Conservation (phyloP, 1,140 invertebrate genomes). For the Babylonia areolata region DNA sequence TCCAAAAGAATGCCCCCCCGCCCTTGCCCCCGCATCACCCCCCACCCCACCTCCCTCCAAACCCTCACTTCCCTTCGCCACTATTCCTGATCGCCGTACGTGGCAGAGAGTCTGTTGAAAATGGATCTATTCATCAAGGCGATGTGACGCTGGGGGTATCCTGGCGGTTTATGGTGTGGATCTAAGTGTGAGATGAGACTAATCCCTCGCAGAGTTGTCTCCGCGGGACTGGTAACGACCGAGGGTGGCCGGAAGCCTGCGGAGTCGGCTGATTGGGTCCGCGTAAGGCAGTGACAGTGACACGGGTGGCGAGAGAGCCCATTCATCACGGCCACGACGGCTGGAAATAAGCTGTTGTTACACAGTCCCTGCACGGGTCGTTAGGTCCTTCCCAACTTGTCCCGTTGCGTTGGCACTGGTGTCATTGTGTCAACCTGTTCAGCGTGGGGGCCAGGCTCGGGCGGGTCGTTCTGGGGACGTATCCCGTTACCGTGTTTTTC, state of each 20-base stretch:
- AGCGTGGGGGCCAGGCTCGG: too few species aligned
- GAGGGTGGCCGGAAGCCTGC: background rate
- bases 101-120: background rate
- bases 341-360: background rate
- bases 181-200: slow-evolving; percentile 7
- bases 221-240: too few species aligned
- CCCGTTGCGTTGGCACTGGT: too few species aligned
- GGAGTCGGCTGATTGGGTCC: background rate
- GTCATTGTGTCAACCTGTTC: too few species aligned
- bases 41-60: background rate
- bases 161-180: background rate
- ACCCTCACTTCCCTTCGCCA: background rate
- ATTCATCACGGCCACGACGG: background rate
- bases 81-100: background rate
- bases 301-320: background rate
- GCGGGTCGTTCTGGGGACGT: too few species aligned
- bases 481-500: too few species aligned
- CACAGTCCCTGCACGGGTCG: background rate
- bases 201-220: too few species aligned
- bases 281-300: background rate
- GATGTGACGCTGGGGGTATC: background rate
- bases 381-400: too few species aligned
- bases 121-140: background rate
- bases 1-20: background rate
- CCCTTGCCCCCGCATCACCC: background rate